Conservation (phyloP, 1,140 invertebrate species). For the Drosophila punjabiensis region DNA sequence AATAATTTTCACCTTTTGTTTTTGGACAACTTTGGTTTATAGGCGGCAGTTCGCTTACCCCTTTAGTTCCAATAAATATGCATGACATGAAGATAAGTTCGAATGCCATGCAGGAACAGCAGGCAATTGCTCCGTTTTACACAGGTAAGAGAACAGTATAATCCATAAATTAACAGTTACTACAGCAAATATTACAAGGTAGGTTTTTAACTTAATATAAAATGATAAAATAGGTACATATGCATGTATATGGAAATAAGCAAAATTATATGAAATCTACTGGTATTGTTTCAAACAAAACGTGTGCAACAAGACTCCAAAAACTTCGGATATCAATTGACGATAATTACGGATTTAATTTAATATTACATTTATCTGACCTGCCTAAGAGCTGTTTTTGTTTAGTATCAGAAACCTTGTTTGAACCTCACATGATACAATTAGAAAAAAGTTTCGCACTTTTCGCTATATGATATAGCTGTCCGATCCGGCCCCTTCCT, state of each 20-base stretch:
- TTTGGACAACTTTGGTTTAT: slow-evolving; percentile 41
- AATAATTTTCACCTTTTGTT: slow-evolving; percentile 11
- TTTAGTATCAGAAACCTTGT: too few species aligned
- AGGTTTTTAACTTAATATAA: neutral
- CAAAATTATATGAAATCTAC: too few species aligned
- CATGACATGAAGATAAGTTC: slow-evolving; percentile 90
- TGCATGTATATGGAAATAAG: neutral
- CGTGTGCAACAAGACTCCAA: too few species aligned
- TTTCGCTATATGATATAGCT: too few species aligned
- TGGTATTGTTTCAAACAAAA: too few species aligned
- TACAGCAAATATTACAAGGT: neutral
- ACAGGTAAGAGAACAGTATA: slow-evolving; percentile 86
- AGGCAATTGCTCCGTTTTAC: slow-evolving; percentile 89
- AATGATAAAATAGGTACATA: neutral
- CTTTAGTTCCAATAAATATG: slow-evolving; percentile 91
- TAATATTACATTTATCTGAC: too few species aligned
- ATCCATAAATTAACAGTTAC: neutral
- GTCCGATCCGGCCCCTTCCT: too few species aligned
- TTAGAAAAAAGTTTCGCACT: too few species aligned
- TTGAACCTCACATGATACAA: too few species aligned
- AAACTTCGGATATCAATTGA: too few species aligned
- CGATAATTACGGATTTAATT: too few species aligned
- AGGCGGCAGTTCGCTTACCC: slow-evolving; percentile 90
- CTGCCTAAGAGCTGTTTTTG: too few species aligned
- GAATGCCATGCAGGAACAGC: slow-evolving; percentile 87